Percentiles rank a stretch among this genome's conserved stretches.
Conservation (phyloP, 2,113 vertebrate species). For the Fulica atra region DNA sequence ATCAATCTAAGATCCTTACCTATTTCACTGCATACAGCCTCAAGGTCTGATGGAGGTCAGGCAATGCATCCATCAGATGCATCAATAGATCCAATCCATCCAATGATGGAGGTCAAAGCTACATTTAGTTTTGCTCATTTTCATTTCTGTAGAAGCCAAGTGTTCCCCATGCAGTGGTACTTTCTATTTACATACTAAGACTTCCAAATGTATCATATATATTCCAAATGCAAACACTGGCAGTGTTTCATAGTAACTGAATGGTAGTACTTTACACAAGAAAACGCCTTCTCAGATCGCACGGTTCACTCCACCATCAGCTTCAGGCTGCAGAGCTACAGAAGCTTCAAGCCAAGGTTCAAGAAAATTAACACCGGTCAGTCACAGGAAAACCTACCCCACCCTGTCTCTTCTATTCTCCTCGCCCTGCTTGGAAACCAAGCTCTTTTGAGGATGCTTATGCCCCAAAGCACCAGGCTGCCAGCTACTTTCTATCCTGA, state of each 20-base stretch:
- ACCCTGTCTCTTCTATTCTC: background rate
- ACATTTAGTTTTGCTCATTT: background rate
- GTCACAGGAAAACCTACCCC: background rate
- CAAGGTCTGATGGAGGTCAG: background rate
- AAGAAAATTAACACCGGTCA: background rate
- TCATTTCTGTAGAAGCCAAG: background rate
- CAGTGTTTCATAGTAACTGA: background rate
- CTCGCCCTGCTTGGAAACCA: background rate
- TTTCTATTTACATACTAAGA: background rate
- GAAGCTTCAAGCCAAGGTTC: background rate
- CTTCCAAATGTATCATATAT: background rate
- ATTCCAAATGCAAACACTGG: background rate
- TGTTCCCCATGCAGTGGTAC: background rate
- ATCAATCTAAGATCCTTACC: background rate
- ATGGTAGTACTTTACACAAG: background rate
- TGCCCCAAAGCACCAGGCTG: background rate
- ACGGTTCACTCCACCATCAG: background rate
- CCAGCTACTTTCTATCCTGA: background rate
- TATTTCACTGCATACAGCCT: background rate
- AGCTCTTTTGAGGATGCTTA: background rate
- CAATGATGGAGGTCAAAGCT: background rate
- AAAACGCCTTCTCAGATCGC: background rate
- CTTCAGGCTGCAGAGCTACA: background rate
- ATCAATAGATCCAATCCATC: no score
- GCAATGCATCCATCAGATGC: no score